These are phyloP conservation scores for Psittacula derbiana DNA, from an alignment of 2,797 vertebrate species.

Conservation along the genomic window DNA sequence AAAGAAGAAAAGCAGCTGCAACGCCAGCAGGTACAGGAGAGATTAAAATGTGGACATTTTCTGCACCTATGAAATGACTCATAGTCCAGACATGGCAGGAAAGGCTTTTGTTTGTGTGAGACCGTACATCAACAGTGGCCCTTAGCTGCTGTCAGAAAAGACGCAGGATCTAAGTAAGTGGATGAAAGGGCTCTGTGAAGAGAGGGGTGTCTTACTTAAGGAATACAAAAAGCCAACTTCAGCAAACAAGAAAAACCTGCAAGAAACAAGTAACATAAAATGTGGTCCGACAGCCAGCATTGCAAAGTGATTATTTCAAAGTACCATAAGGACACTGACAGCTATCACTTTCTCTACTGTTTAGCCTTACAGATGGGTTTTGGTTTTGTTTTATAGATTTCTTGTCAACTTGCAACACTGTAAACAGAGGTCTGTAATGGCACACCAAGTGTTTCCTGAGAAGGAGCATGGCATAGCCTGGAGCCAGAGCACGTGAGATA, in stretches of 20 bases:
- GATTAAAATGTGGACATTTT: not conserved
- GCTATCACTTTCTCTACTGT: not conserved
- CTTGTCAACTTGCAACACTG: not conserved
- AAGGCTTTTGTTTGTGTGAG: not conserved
- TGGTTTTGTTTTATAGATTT: not conserved
- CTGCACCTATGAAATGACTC: not conserved
- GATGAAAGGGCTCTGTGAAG: not conserved
- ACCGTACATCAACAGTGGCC: fast-evolving
- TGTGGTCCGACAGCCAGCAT: not conserved
- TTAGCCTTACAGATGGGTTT: not conserved
- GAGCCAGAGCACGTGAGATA: not conserved
- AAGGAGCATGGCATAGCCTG: not conserved
- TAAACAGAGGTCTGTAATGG: not conserved
- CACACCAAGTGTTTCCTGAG: not conserved
- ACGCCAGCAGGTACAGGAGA: not conserved
- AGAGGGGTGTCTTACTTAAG: not conserved
- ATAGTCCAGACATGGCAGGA: not conserved
- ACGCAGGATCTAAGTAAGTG: not conserved
- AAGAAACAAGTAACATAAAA: not conserved
- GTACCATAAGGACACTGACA: not conserved
- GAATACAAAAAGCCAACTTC: not conserved
- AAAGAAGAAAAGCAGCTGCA: not conserved
- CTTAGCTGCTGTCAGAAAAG: not conserved
- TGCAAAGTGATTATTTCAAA: not conserved
- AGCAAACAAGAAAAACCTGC: not conserved